Evolutionary conservation across 23 tunicate genomes (phyloP).

Genomic region (Oikopleura vanhoeffeni): DNA sequence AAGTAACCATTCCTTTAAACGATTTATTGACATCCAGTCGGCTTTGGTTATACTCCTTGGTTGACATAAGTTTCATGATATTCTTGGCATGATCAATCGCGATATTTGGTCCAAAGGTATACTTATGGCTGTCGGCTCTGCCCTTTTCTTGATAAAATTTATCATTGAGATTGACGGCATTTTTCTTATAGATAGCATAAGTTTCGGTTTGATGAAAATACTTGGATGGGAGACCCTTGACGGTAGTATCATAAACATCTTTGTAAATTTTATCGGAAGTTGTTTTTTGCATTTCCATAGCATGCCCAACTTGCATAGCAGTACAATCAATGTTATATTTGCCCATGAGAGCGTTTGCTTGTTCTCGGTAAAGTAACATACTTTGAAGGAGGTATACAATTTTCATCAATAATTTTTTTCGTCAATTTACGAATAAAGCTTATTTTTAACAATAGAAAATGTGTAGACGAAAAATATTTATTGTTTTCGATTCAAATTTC

Average conservation of each 20-base stretch:
- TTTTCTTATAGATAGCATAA: background rate
- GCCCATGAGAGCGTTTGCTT: slow-evolving; percentile 51
- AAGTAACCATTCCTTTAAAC: no score
- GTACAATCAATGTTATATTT: slow-evolving; percentile 37
- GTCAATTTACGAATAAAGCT: no score
- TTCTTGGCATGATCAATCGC: background rate
- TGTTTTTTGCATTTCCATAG: slow-evolving; percentile 2
- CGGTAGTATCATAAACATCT: background rate
- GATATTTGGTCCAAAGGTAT: slow-evolving; percentile 3
- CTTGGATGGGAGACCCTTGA: background rate
- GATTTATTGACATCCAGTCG: background rate
- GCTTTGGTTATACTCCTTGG: background rate
- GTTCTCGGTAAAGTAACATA: slow-evolving; percentile 27
- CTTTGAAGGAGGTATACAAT: no score
- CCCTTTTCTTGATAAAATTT: background rate
- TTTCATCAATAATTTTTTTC: no score
- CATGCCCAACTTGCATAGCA: slow-evolving; percentile 9
- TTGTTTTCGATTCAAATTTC: no score
- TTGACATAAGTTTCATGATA: background rate
- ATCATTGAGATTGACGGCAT: slow-evolving; percentile 1
- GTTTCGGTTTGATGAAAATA: background rate
- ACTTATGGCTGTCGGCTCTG: background rate
- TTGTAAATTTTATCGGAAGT: background rate
- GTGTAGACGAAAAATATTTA: no score
- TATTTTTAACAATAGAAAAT: no score